Percentiles rank a stretch among this genome's conserved stretches.
Conservation (phyloP, 37 sponge, comb jelly and placozoan genomes). For the Haliclona indistincta region DNA sequence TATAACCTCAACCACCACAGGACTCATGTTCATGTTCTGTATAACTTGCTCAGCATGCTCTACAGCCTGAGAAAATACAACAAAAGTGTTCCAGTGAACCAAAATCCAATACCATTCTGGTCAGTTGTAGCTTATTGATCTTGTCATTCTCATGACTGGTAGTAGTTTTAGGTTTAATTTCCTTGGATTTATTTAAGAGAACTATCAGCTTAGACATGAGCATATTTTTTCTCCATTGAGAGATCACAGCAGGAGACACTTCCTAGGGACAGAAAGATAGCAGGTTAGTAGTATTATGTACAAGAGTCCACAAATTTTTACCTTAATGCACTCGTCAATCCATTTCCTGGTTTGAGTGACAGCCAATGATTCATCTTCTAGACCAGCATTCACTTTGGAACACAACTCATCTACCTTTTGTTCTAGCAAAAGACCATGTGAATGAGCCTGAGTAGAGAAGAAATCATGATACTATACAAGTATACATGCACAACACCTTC, state of each 20-base stretch:
- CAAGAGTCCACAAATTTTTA: conserved; percentile 8
- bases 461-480: background rate
- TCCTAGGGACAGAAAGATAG: too few relatives aligned
- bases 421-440: conserved; percentile 35
- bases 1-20: conserved; percentile 69
- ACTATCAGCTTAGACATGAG: conserved; percentile 68
- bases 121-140: conserved; percentile 40
- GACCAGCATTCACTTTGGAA: conserved; percentile 13
- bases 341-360: conserved; percentile 50
- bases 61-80: conserved; percentile 34
- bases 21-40: background rate
- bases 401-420: conserved; percentile 42
- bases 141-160: conserved; percentile 68
- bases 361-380: conserved; percentile 35
- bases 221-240: conserved; percentile 86
- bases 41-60: conserved; percentile 69
- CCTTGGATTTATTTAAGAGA: conserved; percentile 85
- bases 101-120: background rate
- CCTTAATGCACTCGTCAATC: conserved; percentile 64
- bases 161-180: too few relatives aligned
- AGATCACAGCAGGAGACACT: conserved; percentile 68
- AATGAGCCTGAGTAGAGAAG: conserved; percentile 51
- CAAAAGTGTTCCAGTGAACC: background rate
- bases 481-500: conserved; percentile 48
- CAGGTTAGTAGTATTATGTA: too few relatives aligned